Evolutionary conservation across 2,888 invertebrate species (phyloP).

Genomic region (Protula sp.): DNA sequence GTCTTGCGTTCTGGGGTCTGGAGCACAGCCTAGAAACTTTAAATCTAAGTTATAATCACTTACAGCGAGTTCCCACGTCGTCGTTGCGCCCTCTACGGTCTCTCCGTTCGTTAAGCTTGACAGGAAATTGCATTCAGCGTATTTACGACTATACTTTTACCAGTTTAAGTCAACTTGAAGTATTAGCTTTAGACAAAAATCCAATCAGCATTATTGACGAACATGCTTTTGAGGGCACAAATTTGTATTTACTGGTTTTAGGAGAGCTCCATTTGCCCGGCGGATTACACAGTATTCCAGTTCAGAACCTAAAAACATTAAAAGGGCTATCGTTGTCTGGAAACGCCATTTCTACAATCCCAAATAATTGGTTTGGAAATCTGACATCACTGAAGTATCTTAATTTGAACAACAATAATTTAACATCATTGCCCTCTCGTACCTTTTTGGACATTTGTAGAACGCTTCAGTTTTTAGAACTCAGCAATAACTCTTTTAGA

Average conservation of each 20-base stretch:
- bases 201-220: constrained; percentile 14
- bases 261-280: constrained; percentile 9
- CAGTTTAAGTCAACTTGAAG: constrained; percentile 14
- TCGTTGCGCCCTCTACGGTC: constrained; percentile 18
- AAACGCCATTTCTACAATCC: constrained; percentile 12
- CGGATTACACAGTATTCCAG: constrained; percentile 17
- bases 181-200: constrained; percentile 23
- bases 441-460: constrained; percentile 9
- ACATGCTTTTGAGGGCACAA: constrained; percentile 14
- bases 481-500: constrained; percentile 13
- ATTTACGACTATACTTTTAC: constrained; percentile 13
- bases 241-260: constrained; percentile 16
- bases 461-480: constrained; percentile 10
- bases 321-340: constrained; percentile 12
- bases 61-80: constrained; percentile 17
- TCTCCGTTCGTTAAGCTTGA: constrained; percentile 16
- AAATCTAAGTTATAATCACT: constrained; percentile 21
- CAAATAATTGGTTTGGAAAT: constrained; percentile 15
- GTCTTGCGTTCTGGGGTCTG: constrained; percentile 27
- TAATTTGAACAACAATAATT: constrained; percentile 16
- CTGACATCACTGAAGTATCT: constrained; percentile 11
- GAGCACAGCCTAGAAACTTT: constrained; percentile 20
- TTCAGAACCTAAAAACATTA: constrained; percentile 11
- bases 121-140: constrained; percentile 16
- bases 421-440: constrained; percentile 3